Evolutionary conservation across 2,888 invertebrate genomes (phyloP), one percentile per base, ranked within the genome.

Genomic region (Strigamia transsilvanica): DNA sequence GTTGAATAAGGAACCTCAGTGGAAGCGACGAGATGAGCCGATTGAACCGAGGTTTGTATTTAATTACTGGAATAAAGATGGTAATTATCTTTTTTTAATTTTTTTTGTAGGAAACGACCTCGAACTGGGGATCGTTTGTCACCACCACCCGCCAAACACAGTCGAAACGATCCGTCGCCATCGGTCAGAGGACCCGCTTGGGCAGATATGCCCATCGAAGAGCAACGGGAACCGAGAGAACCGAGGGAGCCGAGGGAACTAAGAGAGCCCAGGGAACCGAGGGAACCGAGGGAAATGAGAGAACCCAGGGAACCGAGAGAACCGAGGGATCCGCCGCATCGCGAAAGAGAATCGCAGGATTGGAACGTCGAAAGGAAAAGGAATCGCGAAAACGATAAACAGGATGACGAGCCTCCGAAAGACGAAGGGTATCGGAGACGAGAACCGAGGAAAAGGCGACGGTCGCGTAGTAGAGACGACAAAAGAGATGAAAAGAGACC

Each of bases 81-180:
- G 12, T 73, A 73, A 13, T 13, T 18, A 15, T 66, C 13, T 80
- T 27, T 81, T 4, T 7, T 32, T 34, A 9, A 77, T 21, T 6
- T 21, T 66, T n/a, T 34, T 23, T 41, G 78, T 78, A 27, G 82
- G 21, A 82, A 82, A 51, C 42, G 82, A 51, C n/a, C 46, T 18
- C 18, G 82, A 42, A 79, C 51, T 12, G 82, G 79, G 32, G 32
- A 41, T 42, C 51, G 18, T 23, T 78, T 79, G 18, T 13, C 32
- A n/a, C 13, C 41, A 9, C 79, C 78, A 23, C 13, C 51, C 15
- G 27, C 56, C 0, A 82, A 82, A 51, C 78, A 79, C 13, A 2
- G 79, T 4, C 27, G 41, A 46, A 46, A 46, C 10, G 38, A 38
- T 10, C 38, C 38, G 38, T 38, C 38, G 27, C 42, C 21, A 21